Evolutionary conservation across 2,888 invertebrate genomes (phyloP).

Genomic region (Zonitis immaculata): DNA sequence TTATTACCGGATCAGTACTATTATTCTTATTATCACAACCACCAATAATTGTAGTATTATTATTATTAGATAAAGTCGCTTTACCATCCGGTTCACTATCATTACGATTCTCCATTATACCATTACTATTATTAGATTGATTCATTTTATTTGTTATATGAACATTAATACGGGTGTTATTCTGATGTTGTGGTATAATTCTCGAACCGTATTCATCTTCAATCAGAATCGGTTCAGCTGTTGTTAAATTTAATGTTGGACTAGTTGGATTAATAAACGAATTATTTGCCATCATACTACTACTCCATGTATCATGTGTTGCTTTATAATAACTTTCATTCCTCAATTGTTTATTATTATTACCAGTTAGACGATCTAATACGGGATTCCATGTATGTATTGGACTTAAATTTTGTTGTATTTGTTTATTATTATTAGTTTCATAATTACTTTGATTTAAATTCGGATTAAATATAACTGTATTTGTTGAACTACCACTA

Average conservation of each 20-base stretch:
- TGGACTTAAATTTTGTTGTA: slow-evolving; percentile 57
- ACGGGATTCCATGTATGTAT: slow-evolving; percentile 80
- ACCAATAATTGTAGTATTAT: slow-evolving; percentile 16
- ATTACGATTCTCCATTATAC: slow-evolving; percentile 39
- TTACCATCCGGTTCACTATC: slow-evolving; percentile 47
- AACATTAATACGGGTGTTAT: slow-evolving; percentile 39
- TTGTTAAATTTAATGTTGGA: slow-evolving; percentile 51
- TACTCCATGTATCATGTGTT: slow-evolving; percentile 57
- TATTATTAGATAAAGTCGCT: slow-evolving; percentile 35
- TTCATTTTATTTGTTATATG: slow-evolving; percentile 38
- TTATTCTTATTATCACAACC: slow-evolving; percentile 35
- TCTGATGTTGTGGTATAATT: slow-evolving; percentile 34
- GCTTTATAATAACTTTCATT: slow-evolving; percentile 90
- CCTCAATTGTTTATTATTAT: slow-evolving; percentile 54
- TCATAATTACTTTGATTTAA: slow-evolving; percentile 21
- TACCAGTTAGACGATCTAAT: slow-evolving; percentile 78
- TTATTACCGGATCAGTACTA: slow-evolving; percentile 40
- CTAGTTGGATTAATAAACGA: slow-evolving; percentile 48
- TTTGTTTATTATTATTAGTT: slow-evolving; percentile 34
- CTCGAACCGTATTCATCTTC: slow-evolving; percentile 54
- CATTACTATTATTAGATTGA: slow-evolving; percentile 15
- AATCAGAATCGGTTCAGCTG: slow-evolving; percentile 51
- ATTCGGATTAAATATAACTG: slow-evolving; percentile 51
- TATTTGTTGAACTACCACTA: slow-evolving; percentile 52
- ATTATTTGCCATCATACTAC: slow-evolving; percentile 46